Base-by-base conservation (phyloP, 1,140 invertebrate genomes). In the Drosophila sechellia region DNA sequence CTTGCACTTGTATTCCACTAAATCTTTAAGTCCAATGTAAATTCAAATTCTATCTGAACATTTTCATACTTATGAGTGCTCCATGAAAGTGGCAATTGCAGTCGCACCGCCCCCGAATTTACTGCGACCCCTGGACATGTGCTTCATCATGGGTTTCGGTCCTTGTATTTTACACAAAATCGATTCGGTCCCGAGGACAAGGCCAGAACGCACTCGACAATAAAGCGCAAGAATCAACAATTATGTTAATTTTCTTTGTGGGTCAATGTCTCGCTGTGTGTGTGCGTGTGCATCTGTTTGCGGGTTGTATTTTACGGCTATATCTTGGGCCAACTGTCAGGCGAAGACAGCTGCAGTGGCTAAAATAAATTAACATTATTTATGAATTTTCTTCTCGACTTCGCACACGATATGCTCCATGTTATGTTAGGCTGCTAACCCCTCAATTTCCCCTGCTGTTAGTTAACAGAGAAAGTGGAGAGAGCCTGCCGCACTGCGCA, bases 161-260 rank as follows among this genome's bases (percentile, higher is more conserved):
- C 34, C 43, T 64, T 46, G 10, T 22, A 56, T 53, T 69, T 68
- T 37, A 22, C 49, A 57, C 48, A 56, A 45, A 63, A 83, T 79
- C 70, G 75, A 79, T 84, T 65, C 40, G 27, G 48, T 4, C 0
- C 22, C 34, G 37, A 63, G 58, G 53, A 55, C 63, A 68, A 65
- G 72, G 39, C 72, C 46, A 69, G 56, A 74, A 69, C 74, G 79
- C 79, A 83, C 52, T 79, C 59, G 48, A 75, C 65, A 81, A 80
- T 80, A 80, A 81, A 81, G 77, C 60, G 78, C 72, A 81, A 81
- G 80, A 76, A 65, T 79, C 80, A 76, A 84, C 80, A 84, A 84
- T 84, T 84, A 84, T 84, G 81, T 84, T 84, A 84, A 84, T 84
- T 85, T 78, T 46, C 69, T 76, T 84, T 85, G 78, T 84, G 61